Conservation (phyloP, 1,140 invertebrate species). For the Nasonia longicornis region DNA sequence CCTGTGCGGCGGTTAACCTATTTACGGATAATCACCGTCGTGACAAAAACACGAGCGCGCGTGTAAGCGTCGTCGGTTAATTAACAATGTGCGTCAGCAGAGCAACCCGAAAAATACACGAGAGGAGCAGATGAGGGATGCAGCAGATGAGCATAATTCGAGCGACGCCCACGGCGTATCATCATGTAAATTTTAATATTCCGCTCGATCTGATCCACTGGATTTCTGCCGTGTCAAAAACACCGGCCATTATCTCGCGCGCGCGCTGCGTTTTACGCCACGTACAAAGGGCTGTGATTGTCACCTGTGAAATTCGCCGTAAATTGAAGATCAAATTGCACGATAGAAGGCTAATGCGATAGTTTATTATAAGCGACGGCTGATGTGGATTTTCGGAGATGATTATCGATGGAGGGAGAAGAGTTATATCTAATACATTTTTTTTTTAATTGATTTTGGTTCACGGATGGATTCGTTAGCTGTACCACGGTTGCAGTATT, state of each 20-base stretch:
- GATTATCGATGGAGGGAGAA: background rate
- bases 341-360: background rate
- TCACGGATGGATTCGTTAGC: background rate
- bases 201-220: background rate
- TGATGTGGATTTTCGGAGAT: background rate
- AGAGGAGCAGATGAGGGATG: background rate
- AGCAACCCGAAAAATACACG: background rate
- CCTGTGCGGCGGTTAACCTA: background rate
- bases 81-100: background rate
- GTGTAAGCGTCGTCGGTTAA: conserved; percentile 4
- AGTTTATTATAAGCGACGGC: conserved; percentile 13
- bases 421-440: background rate
- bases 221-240: conserved; percentile 26
- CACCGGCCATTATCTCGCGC: background rate
- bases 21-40: background rate
- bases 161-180: background rate
- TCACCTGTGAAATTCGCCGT: conserved; percentile 25
- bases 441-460: background rate
- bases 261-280: background rate
- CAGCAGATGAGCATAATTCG: background rate
- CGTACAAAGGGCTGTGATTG: conserved; percentile 6
- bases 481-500: no score
- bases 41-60: background rate
- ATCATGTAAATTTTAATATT: conserved; percentile 37
- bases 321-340: conserved; percentile 20